Conservation (phyloP, 2,113 vertebrate species). For the Equus przewalskii region DNA sequence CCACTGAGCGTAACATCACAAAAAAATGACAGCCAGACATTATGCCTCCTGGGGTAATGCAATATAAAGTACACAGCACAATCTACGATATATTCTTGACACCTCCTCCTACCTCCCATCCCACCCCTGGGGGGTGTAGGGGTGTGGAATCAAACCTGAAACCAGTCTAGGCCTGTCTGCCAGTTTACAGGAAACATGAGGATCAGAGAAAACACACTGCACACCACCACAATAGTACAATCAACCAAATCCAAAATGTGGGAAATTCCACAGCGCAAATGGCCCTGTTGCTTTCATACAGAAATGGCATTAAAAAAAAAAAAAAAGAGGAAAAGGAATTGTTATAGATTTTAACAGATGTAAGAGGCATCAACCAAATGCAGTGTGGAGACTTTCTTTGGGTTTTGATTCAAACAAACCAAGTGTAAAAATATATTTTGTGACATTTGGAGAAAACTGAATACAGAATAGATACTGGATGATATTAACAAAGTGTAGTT, state of each 20-base stretch:
- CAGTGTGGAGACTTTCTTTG: neutral
- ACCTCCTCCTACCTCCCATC: neutral
- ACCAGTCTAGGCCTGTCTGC: neutral
- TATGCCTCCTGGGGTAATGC: rapidly evolving
- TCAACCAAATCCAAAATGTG: neutral
- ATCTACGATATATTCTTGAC: too few relatives aligned
- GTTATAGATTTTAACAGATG: neutral
- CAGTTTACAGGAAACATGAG: neutral
- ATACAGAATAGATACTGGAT: neutral
- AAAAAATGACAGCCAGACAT: neutral
- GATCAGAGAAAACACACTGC: neutral
- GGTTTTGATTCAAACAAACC: neutral
- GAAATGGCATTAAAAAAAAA: neutral
- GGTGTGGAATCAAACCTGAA: too few relatives aligned
- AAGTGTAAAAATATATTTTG: neutral
- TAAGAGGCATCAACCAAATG: neutral
- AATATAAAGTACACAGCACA: neutral
- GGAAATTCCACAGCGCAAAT: neutral
- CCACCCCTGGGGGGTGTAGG: too few relatives aligned
- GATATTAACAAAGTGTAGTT: neutral
- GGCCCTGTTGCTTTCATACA: neutral
- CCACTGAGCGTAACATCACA: neutral
- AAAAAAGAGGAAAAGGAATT: neutral
- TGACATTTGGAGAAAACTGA: constrained; percentile 19
- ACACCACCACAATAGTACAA: neutral